Percentiles rank a stretch among this genome's conserved stretches.
These are phyloP conservation scores for Strigamia crassipes DNA, from an alignment of 2,888 invertebrate genomes.

Conservation along the genomic window DNA sequence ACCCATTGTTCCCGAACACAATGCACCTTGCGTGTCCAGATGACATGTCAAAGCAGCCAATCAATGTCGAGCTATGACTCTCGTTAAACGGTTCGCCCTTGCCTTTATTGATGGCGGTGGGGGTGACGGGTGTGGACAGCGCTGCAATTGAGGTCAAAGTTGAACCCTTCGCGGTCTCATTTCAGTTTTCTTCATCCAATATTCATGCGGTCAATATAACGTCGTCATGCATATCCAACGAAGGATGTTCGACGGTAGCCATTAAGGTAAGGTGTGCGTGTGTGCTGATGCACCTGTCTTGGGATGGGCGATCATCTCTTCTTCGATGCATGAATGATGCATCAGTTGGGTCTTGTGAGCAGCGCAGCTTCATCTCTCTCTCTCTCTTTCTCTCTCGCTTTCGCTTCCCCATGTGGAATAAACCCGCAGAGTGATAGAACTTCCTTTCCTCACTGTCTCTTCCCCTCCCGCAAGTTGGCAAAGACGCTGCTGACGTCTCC, in stretches of 20 bases:
- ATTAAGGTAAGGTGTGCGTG: slow-evolving; percentile 31
- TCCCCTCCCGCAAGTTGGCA: not conserved
- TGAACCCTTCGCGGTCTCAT: slow-evolving; percentile 1
- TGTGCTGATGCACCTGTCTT: slow-evolving; percentile 41
- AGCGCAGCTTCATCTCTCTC: slow-evolving; percentile 24
- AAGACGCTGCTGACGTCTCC: not conserved
- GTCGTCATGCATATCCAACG: slow-evolving; percentile 15
- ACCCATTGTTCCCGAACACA: not conserved
- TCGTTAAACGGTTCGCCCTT: slow-evolving; percentile 34
- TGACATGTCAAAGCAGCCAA: not conserved
- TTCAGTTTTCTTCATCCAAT: slow-evolving; percentile 24
- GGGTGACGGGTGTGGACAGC: slow-evolving; percentile 20
- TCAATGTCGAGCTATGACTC: not conserved
- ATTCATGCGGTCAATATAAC: slow-evolving; percentile 28
- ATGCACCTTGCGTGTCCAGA: slow-evolving; percentile 27
- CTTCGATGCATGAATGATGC: slow-evolving; percentile 30
- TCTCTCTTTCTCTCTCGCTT: not conserved
- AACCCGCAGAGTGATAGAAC: slow-evolving; percentile 32
- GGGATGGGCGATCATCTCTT: slow-evolving; percentile 32
- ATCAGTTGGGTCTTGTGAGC: slow-evolving; percentile 36
- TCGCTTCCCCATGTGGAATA: slow-evolving; percentile 34
- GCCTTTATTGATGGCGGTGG: slow-evolving; percentile 4
- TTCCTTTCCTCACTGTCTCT: not conserved
- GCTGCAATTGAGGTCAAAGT: slow-evolving; percentile 33
- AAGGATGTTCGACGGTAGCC: not conserved